A percentile compares a stretch with the other conserved stretches of the same genome.
phyloP scores from a whole-genome alignment of 2,888 invertebrate species.

The Eueremaeus valkanovi region DNA sequence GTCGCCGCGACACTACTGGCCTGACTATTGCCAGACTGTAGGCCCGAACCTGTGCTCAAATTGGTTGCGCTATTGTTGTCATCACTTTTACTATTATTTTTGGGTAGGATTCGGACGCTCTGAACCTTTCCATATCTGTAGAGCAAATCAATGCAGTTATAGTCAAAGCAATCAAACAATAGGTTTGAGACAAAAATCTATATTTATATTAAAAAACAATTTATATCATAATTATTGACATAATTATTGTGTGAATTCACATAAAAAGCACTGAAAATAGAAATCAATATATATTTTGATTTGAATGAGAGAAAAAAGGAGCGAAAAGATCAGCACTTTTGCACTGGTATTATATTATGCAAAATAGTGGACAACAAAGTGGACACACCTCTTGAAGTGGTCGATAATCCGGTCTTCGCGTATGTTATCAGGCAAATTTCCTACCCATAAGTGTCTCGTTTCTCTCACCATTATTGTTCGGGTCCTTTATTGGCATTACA shows the following conservation, averaged over 20 bases:
- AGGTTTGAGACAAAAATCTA: too few relatives aligned
- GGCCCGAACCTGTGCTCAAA: neutral
- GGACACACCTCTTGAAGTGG: slow-evolving; percentile 95
- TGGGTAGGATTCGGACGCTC: slow-evolving; percentile 84
- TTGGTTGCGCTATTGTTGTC: slow-evolving; percentile 23
- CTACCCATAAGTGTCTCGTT: slow-evolving; percentile 99
- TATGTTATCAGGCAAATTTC: slow-evolving; percentile 99
- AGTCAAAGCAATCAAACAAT: too few relatives aligned
- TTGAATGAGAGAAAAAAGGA: too few relatives aligned
- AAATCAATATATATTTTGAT: too few relatives aligned
- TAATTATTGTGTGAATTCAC: too few relatives aligned
- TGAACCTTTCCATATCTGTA: slow-evolving; percentile 94
- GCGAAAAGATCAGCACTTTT: too few relatives aligned
- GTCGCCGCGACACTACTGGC: slow-evolving; percentile 66
- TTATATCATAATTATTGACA: too few relatives aligned
- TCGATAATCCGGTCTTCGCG: slow-evolving; percentile 95
- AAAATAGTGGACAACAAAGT: neutral
- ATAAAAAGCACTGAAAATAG: too few relatives aligned
- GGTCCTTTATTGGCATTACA: too few relatives aligned
- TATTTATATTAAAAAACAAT: too few relatives aligned
- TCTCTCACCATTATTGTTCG: slow-evolving; percentile 88
- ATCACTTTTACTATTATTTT: slow-evolving; percentile 47
- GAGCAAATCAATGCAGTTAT: too few relatives aligned
- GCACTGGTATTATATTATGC: neutral
- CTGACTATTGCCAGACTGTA: neutral